Conservation (phyloP, 2,888 invertebrate species). For the Empis stercorea region DNA sequence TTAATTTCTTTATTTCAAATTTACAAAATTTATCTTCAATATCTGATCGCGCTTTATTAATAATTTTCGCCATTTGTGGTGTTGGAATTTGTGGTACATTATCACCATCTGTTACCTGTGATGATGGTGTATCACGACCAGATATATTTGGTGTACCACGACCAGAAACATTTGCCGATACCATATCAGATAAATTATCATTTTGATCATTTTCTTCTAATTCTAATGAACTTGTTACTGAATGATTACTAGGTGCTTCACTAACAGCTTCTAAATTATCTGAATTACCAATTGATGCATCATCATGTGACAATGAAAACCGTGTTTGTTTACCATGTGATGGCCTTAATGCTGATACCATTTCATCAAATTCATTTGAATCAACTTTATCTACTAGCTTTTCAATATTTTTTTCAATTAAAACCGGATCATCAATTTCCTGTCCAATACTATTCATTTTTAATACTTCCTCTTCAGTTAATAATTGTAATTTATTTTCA, state of each 20-base stretch:
- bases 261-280: constrained; percentile 92
- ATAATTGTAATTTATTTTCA: constrained; percentile 50
- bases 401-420: constrained; percentile 22
- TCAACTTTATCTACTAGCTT: constrained; percentile 22
- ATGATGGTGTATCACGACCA: constrained; percentile 90
- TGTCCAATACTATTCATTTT: constrained; percentile 36
- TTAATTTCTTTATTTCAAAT: constrained; percentile 79
- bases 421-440: constrained; percentile 20
- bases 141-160: constrained; percentile 92
- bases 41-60: constrained; percentile 76
- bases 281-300: constrained; percentile 83
- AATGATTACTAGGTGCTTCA: constrained; percentile 91
- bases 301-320: constrained; percentile 80
- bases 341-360: constrained; percentile 29
- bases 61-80: constrained; percentile 46
- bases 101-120: constrained; percentile 75
- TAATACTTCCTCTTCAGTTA: constrained; percentile 51
- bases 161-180: constrained; percentile 86
- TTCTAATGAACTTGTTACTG: constrained; percentile 81
- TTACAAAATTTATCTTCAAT: constrained; percentile 98
- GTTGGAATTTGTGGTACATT: constrained; percentile 41
- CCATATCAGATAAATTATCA: constrained; percentile 94
- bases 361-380: constrained; percentile 26
- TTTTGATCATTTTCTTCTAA: constrained; percentile 76
- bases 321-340: constrained; percentile 46